Base-by-base conservation (phyloP, 1,140 invertebrate species). In the Gyrodactylus bullatarudis region DNA sequence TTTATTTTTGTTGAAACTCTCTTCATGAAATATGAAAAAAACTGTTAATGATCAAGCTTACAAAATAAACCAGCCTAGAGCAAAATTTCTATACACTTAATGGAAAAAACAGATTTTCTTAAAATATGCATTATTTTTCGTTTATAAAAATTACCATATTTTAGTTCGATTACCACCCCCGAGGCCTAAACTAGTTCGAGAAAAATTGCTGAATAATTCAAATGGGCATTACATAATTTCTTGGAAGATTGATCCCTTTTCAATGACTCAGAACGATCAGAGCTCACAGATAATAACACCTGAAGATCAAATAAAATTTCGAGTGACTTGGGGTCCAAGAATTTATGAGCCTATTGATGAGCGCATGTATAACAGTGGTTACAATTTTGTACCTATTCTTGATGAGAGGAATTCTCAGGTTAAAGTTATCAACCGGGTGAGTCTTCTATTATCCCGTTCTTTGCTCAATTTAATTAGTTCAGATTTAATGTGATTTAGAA, bases 391-490 rank as follows among this genome's bases (percentile, higher is more conserved):
- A 1, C 70, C 70, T 1, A 71, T 71, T 23, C 21, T 71, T 19
- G 70, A 71, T 71, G 21, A 21, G 1, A 23, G 20, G 23, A 25
- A 25, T 20, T 71, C 70, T 2, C 21, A 71, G 1, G 70, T 71
- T n/a, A 71, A 26, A 71, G 70, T 71, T 71, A 71, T 71, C 20
- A 26, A 71, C 23, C 21, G 20, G 24, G 70, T 71, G 24, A 69
- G 21, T 20, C 1, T 25, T 25, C 24, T 21, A 21, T 68, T 68
- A 68, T 68, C 23, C n/a, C 34, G n/a, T 54, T 54, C n/a, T 54
- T 8, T 16, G 8, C n/a, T 54, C 34, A 16, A 16, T 54, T 16
- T 16, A 54, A 54, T 54, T 54, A n/a, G n/a, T n/a, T n/a, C n/a
- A n/a, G n/a, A n/a, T n/a, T n/a, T n/a, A n/a, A n/a, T n/a, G n/a